These are phyloP conservation scores for Scrobipalpa costella DNA, from an alignment of 2,888 invertebrate species.

Conservation along the genomic window DNA sequence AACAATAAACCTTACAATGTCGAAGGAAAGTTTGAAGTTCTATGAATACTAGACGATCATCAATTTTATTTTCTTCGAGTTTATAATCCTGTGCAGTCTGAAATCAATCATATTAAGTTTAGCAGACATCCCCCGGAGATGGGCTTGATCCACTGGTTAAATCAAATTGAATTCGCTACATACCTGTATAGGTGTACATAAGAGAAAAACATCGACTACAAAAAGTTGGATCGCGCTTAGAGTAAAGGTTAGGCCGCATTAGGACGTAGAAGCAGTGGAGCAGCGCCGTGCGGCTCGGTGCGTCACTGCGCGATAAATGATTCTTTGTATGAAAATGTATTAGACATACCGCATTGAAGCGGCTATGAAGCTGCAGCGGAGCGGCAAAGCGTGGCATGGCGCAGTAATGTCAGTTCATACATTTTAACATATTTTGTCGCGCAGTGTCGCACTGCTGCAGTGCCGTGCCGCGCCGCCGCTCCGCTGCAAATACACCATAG, in stretches of 20 bases:
- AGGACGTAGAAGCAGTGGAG: too few species aligned
- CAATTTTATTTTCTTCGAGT: background rate
- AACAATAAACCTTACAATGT: constrained; percentile 1
- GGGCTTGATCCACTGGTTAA: constrained; percentile 14
- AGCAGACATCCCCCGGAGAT: background rate
- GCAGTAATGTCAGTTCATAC: too few species aligned
- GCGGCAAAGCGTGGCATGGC: too few species aligned
- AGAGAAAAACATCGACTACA: background rate
- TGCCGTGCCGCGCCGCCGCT: too few species aligned
- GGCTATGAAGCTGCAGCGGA: too few species aligned
- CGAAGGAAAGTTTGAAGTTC: background rate
- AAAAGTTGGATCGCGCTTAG: background rate
- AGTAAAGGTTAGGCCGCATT: background rate
- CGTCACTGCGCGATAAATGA: too few species aligned
- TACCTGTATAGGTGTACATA: constrained; percentile 7
- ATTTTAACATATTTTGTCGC: too few species aligned
- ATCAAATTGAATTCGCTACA: constrained; percentile 14
- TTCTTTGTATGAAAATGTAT: too few species aligned
- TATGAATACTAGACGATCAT: background rate
- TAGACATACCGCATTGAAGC: too few species aligned
- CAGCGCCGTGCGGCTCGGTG: too few species aligned
- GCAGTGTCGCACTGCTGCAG: too few species aligned
- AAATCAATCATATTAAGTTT: constrained; percentile 12
- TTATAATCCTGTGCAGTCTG: background rate
- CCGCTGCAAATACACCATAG: too few species aligned